Evolutionary conservation across 2,888 invertebrate species (phyloP).

Genomic region (Sicus ferrugineus): DNA sequence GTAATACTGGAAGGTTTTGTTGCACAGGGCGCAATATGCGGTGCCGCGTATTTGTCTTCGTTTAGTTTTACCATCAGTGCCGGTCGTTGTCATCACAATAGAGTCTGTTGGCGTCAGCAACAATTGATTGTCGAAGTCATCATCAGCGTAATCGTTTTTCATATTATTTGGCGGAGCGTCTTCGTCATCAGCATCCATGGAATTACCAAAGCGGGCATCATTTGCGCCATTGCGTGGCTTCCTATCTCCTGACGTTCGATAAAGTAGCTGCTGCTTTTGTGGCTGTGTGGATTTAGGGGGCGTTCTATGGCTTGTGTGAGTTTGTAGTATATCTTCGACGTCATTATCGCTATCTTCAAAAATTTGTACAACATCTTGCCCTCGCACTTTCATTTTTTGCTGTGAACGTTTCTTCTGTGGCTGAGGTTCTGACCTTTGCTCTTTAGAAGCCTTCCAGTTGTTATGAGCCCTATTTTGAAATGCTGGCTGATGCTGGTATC

Average conservation of each 20-base stretch:
- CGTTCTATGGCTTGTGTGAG: conserved; percentile 17
- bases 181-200: conserved; percentile 2
- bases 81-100: conserved; percentile 27
- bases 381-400: neutral
- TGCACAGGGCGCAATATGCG: conserved; percentile 49
- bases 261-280: neutral
- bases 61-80: conserved; percentile 37
- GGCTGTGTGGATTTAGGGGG: neutral
- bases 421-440: neutral
- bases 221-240: conserved; percentile 1
- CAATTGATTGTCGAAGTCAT: conserved; percentile 41
- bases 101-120: conserved; percentile 37
- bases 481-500: conserved; percentile 5
- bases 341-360: conserved; percentile 18
- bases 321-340: conserved; percentile 13
- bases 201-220: neutral
- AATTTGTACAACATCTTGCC: conserved; percentile 11
- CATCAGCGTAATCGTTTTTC: conserved; percentile 23
- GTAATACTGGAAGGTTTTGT: conserved; percentile 50
- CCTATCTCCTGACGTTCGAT: neutral
- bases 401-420: neutral
- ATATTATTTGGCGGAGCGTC: conserved; percentile 7
- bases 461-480: neutral
- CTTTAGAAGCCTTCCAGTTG: conserved; percentile 4
- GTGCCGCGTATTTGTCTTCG: conserved; percentile 50